Conservation (phyloP, 1,140 invertebrate species). For the Caerostris extrusa region DNA sequence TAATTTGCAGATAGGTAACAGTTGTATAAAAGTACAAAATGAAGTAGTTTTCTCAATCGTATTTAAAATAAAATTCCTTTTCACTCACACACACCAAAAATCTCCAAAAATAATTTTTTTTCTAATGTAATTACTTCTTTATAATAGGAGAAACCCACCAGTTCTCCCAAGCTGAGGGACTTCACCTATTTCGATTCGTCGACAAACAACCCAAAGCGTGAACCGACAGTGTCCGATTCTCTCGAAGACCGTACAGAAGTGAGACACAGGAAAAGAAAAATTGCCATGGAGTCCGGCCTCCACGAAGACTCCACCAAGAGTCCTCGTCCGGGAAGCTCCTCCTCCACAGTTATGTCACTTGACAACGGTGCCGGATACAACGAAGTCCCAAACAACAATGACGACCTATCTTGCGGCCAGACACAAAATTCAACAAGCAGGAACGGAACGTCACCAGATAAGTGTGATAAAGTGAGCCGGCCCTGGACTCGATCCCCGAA, state of each 20-base stretch:
- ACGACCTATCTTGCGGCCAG: conserved; percentile 42
- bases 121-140: not conserved
- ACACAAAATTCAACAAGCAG: not conserved
- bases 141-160: conserved; percentile 43
- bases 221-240: not conserved
- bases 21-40: too few relatives aligned
- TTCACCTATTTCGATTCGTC: conserved; percentile 37
- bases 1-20: too few relatives aligned
- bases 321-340: conserved; percentile 62
- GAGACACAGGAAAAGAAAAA: conserved; percentile 47
- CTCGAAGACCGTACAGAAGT: not conserved
- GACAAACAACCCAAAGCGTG: not conserved
- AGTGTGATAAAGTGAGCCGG: conserved; percentile 62
- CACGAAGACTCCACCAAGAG: conserved; percentile 48
- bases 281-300: not conserved
- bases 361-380: conserved; percentile 46
- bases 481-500: conserved; percentile 74
- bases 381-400: not conserved
- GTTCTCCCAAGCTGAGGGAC: conserved; percentile 54
- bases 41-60: too few relatives aligned
- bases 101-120: too few relatives aligned
- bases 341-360: conserved; percentile 60
- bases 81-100: too few relatives aligned
- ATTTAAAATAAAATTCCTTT: too few relatives aligned
- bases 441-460: not conserved